A percentile compares a stretch with the other conserved stretches of the same genome.
phyloP scores from a whole-genome alignment of 2,113 vertebrate species.

The Larimichthys polyactis region DNA sequence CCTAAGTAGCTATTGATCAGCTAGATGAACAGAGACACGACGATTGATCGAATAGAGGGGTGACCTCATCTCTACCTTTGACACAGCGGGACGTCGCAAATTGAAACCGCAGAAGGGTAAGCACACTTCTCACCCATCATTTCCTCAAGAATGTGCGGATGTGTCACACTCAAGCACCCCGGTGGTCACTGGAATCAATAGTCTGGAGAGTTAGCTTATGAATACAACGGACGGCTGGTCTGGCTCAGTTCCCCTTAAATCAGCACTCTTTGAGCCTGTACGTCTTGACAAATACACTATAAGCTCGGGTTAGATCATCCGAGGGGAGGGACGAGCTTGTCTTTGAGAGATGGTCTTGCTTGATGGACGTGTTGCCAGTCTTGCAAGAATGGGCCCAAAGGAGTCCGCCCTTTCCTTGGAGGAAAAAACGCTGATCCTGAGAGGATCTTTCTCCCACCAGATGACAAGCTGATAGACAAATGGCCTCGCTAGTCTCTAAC shows the following conservation, averaged over 20 bases:
- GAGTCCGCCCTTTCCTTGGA: slow-evolving; percentile 57
- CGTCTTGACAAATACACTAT: slow-evolving; percentile 44
- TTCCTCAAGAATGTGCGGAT: slow-evolving; percentile 67
- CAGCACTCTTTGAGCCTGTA: slow-evolving; percentile 54
- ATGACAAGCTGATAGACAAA: slow-evolving; percentile 77
- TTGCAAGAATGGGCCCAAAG: slow-evolving; percentile 61
- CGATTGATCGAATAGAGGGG: slow-evolving; percentile 51
- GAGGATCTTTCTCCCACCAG: slow-evolving; percentile 63
- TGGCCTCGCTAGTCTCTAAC: slow-evolving; percentile 64
- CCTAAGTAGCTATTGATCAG: slow-evolving; percentile 78
- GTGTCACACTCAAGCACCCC: slow-evolving; percentile 42
- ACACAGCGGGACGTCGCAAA: slow-evolving; percentile 68
- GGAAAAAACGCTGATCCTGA: slow-evolving; percentile 81
- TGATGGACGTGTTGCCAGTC: slow-evolving; percentile 75
- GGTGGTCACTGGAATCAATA: slow-evolving; percentile 66
- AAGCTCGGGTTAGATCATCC: slow-evolving; percentile 33
- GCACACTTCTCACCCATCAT: slow-evolving; percentile 68
- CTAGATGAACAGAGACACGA: slow-evolving; percentile 70
- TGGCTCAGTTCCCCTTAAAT: slow-evolving; percentile 49
- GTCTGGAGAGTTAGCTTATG: slow-evolving; percentile 42
- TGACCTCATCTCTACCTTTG: slow-evolving; percentile 73
- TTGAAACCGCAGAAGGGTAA: slow-evolving; percentile 68
- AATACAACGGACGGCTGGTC: slow-evolving; percentile 40
- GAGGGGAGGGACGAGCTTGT: slow-evolving; percentile 39
- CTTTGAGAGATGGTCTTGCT: slow-evolving; percentile 58